Evolutionary conservation across 2,888 invertebrate genomes (phyloP).

Genomic region (Temnothorax rugatulus): DNA sequence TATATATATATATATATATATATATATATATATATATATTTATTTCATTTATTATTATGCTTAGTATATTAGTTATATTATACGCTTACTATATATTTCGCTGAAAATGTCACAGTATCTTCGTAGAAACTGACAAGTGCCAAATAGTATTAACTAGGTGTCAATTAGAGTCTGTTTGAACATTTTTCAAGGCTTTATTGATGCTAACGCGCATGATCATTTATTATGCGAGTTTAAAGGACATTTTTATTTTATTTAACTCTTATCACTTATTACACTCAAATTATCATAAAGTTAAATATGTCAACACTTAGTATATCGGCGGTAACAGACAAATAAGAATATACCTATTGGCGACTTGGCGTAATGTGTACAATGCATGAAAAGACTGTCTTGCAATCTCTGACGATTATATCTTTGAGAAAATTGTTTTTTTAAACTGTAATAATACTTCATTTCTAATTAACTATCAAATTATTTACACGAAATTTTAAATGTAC

Average conservation of each 20-base stretch:
- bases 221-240: not conserved
- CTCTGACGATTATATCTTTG: not conserved
- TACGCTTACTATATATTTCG: not conserved
- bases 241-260: not conserved
- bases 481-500: not conserved
- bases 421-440: not conserved
- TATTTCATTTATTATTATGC: not conserved
- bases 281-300: not conserved
- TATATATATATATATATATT: no score
- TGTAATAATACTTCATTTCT: not conserved
- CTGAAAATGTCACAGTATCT: not conserved
- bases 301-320: no score
- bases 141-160: not conserved
- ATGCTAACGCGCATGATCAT: not conserved
- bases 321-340: not conserved
- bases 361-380: not conserved
- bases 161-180: not conserved
- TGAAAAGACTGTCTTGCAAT: not conserved
- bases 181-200: not conserved
- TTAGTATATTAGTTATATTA: not conserved
- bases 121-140: not conserved
- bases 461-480: not conserved
- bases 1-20: no score
- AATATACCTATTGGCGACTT: not conserved
- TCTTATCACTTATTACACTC: not conserved